These are phyloP conservation scores for Trissonchulus latispiculum DNA, from an alignment of 2,888 invertebrate genomes.

Conservation along the genomic window DNA sequence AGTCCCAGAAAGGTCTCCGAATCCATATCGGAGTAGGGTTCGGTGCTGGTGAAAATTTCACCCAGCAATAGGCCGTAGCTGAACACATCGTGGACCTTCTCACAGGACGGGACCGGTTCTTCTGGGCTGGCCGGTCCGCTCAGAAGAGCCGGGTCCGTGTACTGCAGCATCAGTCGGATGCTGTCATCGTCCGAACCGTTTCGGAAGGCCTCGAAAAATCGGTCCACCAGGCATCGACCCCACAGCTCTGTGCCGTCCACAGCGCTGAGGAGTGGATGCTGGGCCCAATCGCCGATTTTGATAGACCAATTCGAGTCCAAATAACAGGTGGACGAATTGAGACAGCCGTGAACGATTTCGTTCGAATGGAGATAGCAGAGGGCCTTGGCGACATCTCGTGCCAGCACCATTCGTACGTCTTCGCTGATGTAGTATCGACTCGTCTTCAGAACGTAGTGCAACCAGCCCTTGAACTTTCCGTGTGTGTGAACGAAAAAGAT, in stretches of 20 bases:
- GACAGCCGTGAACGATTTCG: neutral
- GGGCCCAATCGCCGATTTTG: slow-evolving; percentile 12
- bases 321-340: neutral
- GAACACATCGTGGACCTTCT: neutral
- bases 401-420: slow-evolving; percentile 15
- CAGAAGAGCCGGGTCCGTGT: neutral
- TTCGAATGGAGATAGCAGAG: slow-evolving; percentile 1
- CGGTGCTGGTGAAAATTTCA: slow-evolving; percentile 2
- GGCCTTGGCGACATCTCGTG: neutral
- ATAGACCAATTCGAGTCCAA: slow-evolving; percentile 14
- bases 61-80: slow-evolving; percentile 6
- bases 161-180: neutral
- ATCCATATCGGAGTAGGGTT: neutral
- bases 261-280: neutral
- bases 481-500: neutral
- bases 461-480: slow-evolving; percentile 3
- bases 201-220: neutral
- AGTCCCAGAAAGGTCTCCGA: neutral
- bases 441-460: slow-evolving; percentile 12
- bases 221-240: neutral
- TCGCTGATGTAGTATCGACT: slow-evolving; percentile 15
- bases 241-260: neutral
- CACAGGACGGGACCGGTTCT: too few species aligned
- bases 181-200: neutral
- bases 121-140: neutral